Evolutionary conservation across 53 echinoderm and acorn worm genomes (phyloP).

Genomic region (Echinometra lucunter): DNA sequence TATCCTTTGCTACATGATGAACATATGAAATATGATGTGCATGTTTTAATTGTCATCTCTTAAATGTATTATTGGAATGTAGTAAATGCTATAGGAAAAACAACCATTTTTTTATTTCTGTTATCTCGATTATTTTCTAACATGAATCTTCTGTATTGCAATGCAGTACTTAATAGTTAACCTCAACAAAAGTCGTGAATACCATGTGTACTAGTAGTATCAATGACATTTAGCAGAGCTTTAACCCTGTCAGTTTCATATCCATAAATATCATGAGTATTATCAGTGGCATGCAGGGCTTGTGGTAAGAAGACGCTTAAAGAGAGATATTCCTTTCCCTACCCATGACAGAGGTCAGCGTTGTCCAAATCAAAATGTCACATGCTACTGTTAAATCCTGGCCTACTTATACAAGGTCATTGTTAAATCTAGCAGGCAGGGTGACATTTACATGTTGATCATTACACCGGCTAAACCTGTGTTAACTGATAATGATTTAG

Average conservation of each 20-base stretch:
- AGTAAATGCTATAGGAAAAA: neutral
- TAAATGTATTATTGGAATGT: neutral
- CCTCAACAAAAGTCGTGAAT: neutral
- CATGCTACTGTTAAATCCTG: slow-evolving; percentile 47
- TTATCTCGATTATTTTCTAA: neutral
- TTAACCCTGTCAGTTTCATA: neutral
- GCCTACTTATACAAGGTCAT: slow-evolving; percentile 44
- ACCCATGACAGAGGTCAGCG: slow-evolving; percentile 32
- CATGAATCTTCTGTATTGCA: neutral
- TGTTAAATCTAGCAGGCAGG: slow-evolving; percentile 19
- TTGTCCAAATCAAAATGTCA: slow-evolving; percentile 25
- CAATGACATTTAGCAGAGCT: neutral
- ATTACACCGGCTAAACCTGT: neutral
- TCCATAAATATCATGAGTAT: slow-evolving; percentile 1
- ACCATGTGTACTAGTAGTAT: neutral
- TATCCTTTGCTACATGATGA: neutral
- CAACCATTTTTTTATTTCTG: neutral
- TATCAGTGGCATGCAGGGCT: neutral
- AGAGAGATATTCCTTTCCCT: neutral
- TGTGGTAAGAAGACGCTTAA: slow-evolving; percentile 36
- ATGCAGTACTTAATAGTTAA: neutral
- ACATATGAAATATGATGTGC: neutral
- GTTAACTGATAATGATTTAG: neutral
- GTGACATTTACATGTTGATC: slow-evolving; percentile 30
- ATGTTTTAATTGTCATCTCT: neutral